A percentile compares a stretch with the other conserved stretches of the same genome.
Evolutionary conservation across 2,888 invertebrate species (phyloP).

Genomic region (Elysia crispata): DNA sequence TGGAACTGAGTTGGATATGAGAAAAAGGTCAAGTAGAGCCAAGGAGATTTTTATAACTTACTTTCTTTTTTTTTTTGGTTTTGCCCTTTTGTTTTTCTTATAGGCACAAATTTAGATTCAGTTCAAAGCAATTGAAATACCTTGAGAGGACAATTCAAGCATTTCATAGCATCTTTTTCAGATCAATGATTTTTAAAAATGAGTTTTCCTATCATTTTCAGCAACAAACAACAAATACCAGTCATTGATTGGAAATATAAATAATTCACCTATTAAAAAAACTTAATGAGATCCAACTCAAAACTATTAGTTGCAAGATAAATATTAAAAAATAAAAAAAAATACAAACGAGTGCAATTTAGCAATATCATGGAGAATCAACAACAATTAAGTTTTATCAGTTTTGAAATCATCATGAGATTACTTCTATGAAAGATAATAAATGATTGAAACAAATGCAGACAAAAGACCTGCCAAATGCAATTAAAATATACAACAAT

Average conservation of each 20-base stretch:
- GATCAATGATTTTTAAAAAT: too few relatives aligned
- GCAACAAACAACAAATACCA: too few relatives aligned
- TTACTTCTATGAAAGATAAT: background rate
- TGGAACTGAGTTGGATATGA: background rate
- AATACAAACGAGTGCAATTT: background rate
- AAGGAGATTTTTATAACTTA: too few relatives aligned
- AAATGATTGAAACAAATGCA: background rate
- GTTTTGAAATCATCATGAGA: background rate
- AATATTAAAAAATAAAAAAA: background rate
- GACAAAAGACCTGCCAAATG: background rate
- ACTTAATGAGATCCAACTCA: background rate
- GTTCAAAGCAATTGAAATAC: too few relatives aligned
- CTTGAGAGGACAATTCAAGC: too few relatives aligned
- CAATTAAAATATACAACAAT: background rate
- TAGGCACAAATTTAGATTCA: too few relatives aligned
- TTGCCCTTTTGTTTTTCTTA: too few relatives aligned
- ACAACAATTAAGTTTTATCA: background rate
- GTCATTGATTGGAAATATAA: too few relatives aligned
- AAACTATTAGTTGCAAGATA: slow-evolving; percentile 7
- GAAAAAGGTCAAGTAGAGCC: background rate
- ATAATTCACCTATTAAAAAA: too few relatives aligned
- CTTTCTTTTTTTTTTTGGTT: too few relatives aligned
- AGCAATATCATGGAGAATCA: background rate
- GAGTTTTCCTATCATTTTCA: too few relatives aligned
- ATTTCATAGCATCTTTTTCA: too few relatives aligned